Percentiles rank a stretch among this genome's conserved stretches.
These are phyloP conservation scores for Harpagifer antarcticus DNA, from an alignment of 2,797 vertebrate species.

Conservation along the genomic window DNA sequence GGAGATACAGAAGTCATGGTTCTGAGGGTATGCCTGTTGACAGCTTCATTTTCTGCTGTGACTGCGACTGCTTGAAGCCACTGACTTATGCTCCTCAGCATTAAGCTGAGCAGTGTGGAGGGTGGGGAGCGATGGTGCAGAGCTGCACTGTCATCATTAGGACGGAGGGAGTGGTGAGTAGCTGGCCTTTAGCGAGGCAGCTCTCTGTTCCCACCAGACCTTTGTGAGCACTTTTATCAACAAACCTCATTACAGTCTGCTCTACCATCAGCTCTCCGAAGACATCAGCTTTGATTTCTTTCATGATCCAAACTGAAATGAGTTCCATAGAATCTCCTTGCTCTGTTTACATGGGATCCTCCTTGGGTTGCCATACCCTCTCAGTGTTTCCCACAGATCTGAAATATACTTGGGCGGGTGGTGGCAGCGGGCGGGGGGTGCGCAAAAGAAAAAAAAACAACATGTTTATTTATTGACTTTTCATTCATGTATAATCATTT, in stretches of 20 bases:
- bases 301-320: conserved; percentile 31
- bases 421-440: no score
- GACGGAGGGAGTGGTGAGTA: conserved; percentile 23
- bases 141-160: conserved; percentile 36
- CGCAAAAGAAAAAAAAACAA: no score
- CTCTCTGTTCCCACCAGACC: conserved; percentile 30
- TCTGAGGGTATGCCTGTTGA: conserved; percentile 15
- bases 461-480: no score
- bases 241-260: conserved; percentile 27
- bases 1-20: neutral
- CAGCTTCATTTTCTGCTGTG: conserved; percentile 11
- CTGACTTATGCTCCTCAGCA: conserved; percentile 2
- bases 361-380: conserved; percentile 1
- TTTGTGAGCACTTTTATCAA: conserved; percentile 38
- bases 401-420: no score
- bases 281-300: conserved; percentile 3
- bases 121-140: neutral
- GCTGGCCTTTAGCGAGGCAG: conserved; percentile 30
- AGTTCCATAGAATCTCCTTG: neutral
- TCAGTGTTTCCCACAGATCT: no score
- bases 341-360: conserved; percentile 35
- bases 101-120: neutral
- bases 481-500: no score
- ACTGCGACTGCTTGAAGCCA: neutral
- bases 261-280: neutral